These are phyloP conservation scores for Campaea margaritaria DNA, from an alignment of 2,888 invertebrate species.

Conservation along the genomic window DNA sequence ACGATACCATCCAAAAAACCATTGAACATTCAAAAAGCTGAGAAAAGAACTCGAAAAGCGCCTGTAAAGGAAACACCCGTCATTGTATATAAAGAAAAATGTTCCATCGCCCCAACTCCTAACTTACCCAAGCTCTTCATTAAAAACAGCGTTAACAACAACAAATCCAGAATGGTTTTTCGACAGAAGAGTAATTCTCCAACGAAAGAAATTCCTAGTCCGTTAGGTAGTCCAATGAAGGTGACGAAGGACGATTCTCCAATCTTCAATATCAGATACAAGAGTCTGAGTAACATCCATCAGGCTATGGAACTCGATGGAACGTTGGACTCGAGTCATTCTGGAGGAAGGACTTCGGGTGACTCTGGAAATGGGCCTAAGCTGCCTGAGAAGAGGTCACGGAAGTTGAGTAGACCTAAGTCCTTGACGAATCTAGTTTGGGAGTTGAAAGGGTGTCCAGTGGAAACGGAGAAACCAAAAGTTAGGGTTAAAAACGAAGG, in stretches of 20 bases:
- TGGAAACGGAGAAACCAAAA: constrained; percentile 80
- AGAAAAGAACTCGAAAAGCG: constrained; percentile 90
- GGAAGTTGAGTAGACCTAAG: constrained; percentile 92
- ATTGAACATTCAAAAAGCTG: constrained; percentile 84
- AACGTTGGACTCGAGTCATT: constrained; percentile 95
- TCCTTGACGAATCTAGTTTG: constrained; percentile 95
- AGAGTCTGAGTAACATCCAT: constrained; percentile 89
- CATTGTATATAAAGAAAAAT: constrained; percentile 85
- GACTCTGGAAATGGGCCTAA: constrained; percentile 92
- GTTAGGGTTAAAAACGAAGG: constrained; percentile 80
- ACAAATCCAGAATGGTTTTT: constrained; percentile 87
- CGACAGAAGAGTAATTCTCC: constrained; percentile 90
- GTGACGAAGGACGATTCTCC: constrained; percentile 89
- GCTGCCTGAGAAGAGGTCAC: constrained; percentile 92
- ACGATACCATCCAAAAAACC: constrained; percentile 95
- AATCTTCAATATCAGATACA: constrained; percentile 90
- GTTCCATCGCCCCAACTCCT: constrained; percentile 79
- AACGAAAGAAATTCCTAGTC: constrained; percentile 89
- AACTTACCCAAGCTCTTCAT: constrained; percentile 91
- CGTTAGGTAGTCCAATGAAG: constrained; percentile 80
- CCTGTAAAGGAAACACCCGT: constrained; percentile 83
- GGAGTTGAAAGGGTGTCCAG: constrained; percentile 87
- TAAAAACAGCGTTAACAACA: constrained; percentile 89
- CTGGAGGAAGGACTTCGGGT: constrained; percentile 93
- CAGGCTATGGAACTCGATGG: constrained; percentile 91